These are phyloP conservation scores for Reticulitermes lucifugus DNA, from an alignment of 2,888 invertebrate genomes.

Conservation along the genomic window DNA sequence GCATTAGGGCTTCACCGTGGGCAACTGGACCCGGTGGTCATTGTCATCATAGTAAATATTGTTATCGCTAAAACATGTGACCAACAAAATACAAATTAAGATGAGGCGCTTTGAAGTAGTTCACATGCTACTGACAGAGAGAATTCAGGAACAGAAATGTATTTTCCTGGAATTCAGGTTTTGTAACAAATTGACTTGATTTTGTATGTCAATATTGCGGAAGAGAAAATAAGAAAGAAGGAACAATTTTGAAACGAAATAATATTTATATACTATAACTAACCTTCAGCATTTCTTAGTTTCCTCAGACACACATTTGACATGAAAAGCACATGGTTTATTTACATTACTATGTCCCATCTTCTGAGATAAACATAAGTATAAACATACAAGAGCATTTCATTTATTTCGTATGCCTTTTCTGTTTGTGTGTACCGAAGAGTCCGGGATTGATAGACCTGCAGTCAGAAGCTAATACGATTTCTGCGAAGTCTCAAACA, in stretches of 20 bases:
- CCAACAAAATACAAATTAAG: too few relatives aligned
- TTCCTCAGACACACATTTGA: background rate
- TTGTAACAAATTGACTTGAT: too few relatives aligned
- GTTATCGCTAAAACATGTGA: too few relatives aligned
- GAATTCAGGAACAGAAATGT: too few relatives aligned
- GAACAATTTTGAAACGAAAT: background rate
- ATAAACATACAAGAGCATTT: background rate
- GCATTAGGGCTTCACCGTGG: too few relatives aligned
- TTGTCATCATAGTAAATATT: too few relatives aligned
- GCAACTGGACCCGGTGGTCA: too few relatives aligned
- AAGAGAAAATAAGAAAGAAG: background rate
- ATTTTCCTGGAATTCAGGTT: too few relatives aligned
- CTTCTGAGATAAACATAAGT: background rate
- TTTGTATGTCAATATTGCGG: background rate
- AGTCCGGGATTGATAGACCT: conserved; percentile 8
- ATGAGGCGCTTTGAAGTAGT: too few relatives aligned
- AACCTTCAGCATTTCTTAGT: background rate
- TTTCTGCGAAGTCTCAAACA: conserved; percentile 31
- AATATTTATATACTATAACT: background rate
- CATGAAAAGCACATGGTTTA: background rate
- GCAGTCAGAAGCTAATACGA: conserved; percentile 3
- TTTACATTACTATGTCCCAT: background rate
- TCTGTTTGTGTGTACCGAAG: background rate
- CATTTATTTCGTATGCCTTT: background rate
- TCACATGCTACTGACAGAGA: too few relatives aligned